Base-by-base conservation (phyloP, 1,140 invertebrate genomes). In the Steinernema feltiae region DNA sequence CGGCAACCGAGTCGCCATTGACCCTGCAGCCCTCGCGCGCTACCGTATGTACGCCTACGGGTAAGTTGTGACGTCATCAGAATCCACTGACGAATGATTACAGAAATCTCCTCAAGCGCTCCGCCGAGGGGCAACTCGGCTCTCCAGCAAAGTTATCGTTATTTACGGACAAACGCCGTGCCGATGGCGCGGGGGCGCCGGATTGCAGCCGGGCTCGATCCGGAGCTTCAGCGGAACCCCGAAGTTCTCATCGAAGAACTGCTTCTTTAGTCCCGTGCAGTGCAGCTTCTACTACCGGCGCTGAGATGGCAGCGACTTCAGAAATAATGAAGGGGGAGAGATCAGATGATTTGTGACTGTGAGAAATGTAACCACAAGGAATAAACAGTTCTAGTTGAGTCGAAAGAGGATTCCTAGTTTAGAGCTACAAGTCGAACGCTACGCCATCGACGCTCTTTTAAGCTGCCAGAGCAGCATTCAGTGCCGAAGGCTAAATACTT, bases 221-320 rank as follows among this genome's bases (percentile, higher is more conserved):
- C 15, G 53, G 3, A 63, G 53, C 53, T 63, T 63, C 53, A 63
- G 53, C 24, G 53, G 53, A 15, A 63, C 53, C 7, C 53, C 74
- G 29, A 46, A 80, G 35, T 31, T 79, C 21, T 17, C 24, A 17
- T 63, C 32, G 21, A 32, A 78, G 35, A 80, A 76, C 46, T 79
- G 78, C 48, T 76, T 76, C 75, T 76, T 76, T 24, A 46, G 30
- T 30, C 30, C 74, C 17, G 75, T 76, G 2, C 75, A 76, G 32
- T 76, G 75, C 35, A 41, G 35, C 35, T 41, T 41, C 35, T 41
- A 41, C 35, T 41, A 41, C 35, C 7, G 35, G 18, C 35, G 35
- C 18, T 41, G 35, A 41, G 35, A 7, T 41, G 7, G 35, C 35
- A 41, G 35, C 7, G 35, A 41, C 35, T 7, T 41, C 18, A 41